A percentile compares a stretch with the other conserved stretches of the same genome.
phyloP scores from a whole-genome alignment of 2,888 invertebrate species.

The Yponomeuta plumbellus region DNA sequence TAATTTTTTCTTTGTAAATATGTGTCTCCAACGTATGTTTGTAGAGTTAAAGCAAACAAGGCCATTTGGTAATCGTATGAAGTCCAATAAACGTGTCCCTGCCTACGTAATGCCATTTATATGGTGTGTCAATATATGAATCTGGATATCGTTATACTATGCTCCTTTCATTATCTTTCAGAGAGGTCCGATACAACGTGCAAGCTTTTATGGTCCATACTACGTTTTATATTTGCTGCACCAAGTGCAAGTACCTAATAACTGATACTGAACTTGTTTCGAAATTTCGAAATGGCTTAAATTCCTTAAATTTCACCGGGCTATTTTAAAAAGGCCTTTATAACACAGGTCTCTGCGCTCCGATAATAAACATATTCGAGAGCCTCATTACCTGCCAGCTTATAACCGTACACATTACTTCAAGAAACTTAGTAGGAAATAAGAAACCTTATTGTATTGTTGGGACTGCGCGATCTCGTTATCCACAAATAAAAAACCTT shows the following conservation, averaged over 20 bases:
- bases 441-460: constrained; percentile 57
- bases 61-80: neutral
- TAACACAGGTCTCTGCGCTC: neutral
- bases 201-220: no score
- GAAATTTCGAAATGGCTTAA: no score
- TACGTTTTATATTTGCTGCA: no score
- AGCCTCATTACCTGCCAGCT: constrained; percentile 22
- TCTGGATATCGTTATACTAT: neutral
- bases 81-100: neutral
- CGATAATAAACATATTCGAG: neutral
- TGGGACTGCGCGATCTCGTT: constrained; percentile 50
- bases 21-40: neutral
- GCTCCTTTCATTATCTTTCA: no score
- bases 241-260: no score
- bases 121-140: neutral
- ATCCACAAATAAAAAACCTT: constrained; percentile 61
- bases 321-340: no score
- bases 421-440: constrained; percentile 50
- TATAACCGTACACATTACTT: constrained; percentile 42
- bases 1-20: neutral
- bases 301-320: no score
- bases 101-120: neutral
- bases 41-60: neutral
- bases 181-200: no score
- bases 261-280: no score